These are phyloP conservation scores for Orientallactaga bullata DNA, from an alignment of 2,113 vertebrate genomes.

Conservation along the genomic window DNA sequence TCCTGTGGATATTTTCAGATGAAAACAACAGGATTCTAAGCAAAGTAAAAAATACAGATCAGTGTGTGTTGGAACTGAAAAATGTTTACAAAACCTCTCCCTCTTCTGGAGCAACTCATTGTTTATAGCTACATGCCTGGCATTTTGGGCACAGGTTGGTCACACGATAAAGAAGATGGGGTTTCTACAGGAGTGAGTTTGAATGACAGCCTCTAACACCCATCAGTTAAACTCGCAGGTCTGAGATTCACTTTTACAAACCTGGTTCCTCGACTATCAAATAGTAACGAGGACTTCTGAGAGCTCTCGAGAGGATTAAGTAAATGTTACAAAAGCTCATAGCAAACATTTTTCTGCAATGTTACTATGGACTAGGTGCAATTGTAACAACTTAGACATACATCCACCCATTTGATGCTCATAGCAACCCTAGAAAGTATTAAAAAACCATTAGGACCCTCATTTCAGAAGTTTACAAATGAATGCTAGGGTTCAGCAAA, in stretches of 20 bases:
- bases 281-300: background rate
- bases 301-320: background rate
- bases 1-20: constrained; percentile 30
- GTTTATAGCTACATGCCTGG: background rate
- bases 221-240: background rate
- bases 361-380: background rate
- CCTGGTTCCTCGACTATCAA: background rate
- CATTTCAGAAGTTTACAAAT: background rate
- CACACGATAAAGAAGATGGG: background rate
- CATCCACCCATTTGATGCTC: background rate
- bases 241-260: background rate
- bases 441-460: background rate
- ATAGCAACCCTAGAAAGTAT: background rate
- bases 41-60: background rate
- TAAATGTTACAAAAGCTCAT: constrained; percentile 32
- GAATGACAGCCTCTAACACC: background rate
- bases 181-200: background rate
- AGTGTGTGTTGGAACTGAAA: background rate
- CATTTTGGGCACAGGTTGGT: background rate
- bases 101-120: background rate
- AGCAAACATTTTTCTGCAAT: background rate
- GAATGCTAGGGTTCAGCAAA: background rate
- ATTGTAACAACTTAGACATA: background rate
- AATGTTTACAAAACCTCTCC: constrained; percentile 30
- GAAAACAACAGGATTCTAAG: background rate